Evolutionary conservation across 2,113 vertebrate species (phyloP).

Genomic region (Ceyx melanurus): DNA sequence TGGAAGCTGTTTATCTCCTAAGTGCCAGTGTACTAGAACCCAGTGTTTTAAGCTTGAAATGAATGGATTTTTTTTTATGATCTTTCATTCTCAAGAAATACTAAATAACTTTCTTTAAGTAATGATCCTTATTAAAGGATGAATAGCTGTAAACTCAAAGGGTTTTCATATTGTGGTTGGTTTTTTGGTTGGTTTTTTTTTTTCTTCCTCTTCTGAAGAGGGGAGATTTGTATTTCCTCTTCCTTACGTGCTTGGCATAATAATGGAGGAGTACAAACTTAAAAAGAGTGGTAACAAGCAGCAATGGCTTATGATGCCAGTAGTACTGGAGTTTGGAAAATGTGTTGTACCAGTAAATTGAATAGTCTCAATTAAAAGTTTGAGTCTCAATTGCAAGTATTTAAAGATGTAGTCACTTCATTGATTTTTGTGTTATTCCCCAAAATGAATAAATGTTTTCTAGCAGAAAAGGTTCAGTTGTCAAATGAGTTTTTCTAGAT

Average conservation of each 20-base stretch:
- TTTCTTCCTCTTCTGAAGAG: background rate
- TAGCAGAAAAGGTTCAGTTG: background rate
- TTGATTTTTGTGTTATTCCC: background rate
- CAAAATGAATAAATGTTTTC: background rate
- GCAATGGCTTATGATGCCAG: background rate
- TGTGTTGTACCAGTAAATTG: background rate
- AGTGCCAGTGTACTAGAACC: background rate
- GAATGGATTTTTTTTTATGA: background rate
- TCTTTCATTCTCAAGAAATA: background rate
- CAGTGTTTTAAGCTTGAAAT: conserved; percentile 3
- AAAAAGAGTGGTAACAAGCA: background rate
- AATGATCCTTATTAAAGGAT: background rate
- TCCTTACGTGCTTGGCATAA: conserved; percentile 8
- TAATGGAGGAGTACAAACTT: background rate
- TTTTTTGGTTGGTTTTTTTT: background rate
- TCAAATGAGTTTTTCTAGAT: background rate
- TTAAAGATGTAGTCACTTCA: background rate
- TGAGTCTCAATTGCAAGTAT: background rate
- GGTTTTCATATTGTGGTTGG: background rate
- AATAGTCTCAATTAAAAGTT: background rate
- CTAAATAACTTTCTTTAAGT: background rate
- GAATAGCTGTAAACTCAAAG: conserved; percentile 17
- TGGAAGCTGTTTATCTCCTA: background rate
- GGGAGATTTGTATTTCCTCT: conserved; percentile 40
- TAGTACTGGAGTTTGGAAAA: background rate